Evolutionary conservation across 2,113 vertebrate genomes (phyloP), one percentile per base, ranked within the genome.

Genomic region (Amphiprion percula): DNA sequence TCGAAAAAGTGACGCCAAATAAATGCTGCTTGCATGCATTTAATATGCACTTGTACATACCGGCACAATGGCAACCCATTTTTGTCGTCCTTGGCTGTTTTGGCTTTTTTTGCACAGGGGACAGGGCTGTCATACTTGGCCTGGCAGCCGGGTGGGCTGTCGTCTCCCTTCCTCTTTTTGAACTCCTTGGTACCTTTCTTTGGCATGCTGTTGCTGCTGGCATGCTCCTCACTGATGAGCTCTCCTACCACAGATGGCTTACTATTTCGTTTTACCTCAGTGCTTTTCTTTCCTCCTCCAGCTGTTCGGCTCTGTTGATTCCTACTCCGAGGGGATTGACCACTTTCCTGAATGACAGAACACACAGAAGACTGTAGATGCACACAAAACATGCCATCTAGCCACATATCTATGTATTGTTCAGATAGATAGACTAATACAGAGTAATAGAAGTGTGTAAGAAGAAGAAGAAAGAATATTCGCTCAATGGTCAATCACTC

Each of bases 181-280:
- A 79, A 94, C 91, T 77, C 97, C 96, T 95, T 99, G 77, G 94
- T 68, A 39, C 94, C 94, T 94, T 95, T 97, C 93, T 96, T 98
- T 85, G 95, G 92, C 63, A 94, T 94, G 70, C 89, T 49, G 11
- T 95, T 96, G 79, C 95, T 95, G 85, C 95, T 94, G 80, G 95
- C 95, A 64, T 93, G 83, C 79, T 95, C 82, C 96, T 96, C 87
- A 97, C 96, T 44, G 96, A 96, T 73, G 87, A 93, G 92, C 61
- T 97, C 96, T 71, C 91, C 96, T 12, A 88, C 74, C 82, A 90
- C 86, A 75, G 93, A 90, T 73, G 89, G 90, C 92, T 96, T 97
- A 82, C 94, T 93, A 87, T 88, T 92, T 94, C 93, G 96, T 91
- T 97, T 98, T 66, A 94, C 91, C 76, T 99, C 97, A 1, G 85